phyloP scores from a whole-genome alignment of 2,797 vertebrate genomes.

The Bufotes viridis region DNA sequence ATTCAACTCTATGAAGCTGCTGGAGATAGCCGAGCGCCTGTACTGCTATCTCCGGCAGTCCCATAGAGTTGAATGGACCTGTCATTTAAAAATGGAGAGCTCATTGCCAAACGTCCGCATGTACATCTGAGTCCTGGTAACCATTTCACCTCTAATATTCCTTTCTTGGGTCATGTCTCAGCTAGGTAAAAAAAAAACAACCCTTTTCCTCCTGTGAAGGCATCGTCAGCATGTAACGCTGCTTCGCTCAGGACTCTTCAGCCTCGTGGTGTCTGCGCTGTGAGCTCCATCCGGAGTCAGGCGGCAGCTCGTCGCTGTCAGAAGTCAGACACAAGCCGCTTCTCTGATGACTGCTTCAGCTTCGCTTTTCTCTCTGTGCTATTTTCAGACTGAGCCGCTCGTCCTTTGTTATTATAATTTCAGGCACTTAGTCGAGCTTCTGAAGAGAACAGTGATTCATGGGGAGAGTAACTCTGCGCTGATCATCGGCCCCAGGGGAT shows the following conservation, averaged over 20 bases:
- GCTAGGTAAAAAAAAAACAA: neutral
- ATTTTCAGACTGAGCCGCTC: constrained; percentile 49
- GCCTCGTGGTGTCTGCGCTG: neutral
- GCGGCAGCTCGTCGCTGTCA: constrained; percentile 19
- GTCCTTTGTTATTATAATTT: constrained; percentile 58
- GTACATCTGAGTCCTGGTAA: neutral
- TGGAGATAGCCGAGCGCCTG: too few species aligned
- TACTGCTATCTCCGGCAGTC: too few species aligned
- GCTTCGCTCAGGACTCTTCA: neutral
- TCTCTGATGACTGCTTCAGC: constrained; percentile 22
- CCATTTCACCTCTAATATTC: neutral
- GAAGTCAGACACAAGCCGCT: constrained; percentile 6
- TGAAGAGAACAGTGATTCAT: constrained; percentile 86
- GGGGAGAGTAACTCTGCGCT: constrained; percentile 97
- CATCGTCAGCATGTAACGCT: constrained; percentile 11
- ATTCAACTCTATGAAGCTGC: too few species aligned
- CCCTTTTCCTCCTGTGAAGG: constrained; percentile 2
- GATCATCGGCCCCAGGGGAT: constrained; percentile 89
- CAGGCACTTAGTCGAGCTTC: constrained; percentile 90
- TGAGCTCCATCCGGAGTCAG: constrained; percentile 19
- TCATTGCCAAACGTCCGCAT: too few species aligned
- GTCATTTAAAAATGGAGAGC: too few species aligned
- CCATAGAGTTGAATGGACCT: too few species aligned
- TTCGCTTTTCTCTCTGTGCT: constrained; percentile 40
- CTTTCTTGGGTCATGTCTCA: neutral